Percentiles rank a stretch among this genome's conserved stretches.
Evolutionary conservation across 2,888 invertebrate genomes (phyloP).

Genomic region (Asteroscopus sphinx): DNA sequence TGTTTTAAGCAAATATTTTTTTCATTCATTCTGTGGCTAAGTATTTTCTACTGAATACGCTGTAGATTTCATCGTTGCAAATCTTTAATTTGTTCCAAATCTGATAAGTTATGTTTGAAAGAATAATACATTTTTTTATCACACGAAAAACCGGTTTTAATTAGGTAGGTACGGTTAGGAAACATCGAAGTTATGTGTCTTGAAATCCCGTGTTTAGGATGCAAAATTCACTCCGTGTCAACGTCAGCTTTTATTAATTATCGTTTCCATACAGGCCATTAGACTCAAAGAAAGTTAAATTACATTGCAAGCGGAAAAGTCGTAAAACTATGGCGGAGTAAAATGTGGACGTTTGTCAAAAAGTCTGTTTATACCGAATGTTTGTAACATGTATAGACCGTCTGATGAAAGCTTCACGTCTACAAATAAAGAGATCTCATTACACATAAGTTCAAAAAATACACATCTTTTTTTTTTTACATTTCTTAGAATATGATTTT

Average conservation of each 20-base stretch:
- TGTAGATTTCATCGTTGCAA: too few relatives aligned
- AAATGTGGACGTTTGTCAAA: conserved; percentile 45
- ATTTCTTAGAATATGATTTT: background rate
- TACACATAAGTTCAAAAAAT: conserved; percentile 45
- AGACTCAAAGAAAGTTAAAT: conserved; percentile 46
- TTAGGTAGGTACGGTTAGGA: too few relatives aligned
- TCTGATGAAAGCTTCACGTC: conserved; percentile 46
- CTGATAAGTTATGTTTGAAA: too few relatives aligned
- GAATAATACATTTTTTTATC: too few relatives aligned
- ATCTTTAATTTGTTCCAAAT: too few relatives aligned
- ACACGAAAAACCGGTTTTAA: too few relatives aligned
- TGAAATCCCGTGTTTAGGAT: conserved; percentile 16
- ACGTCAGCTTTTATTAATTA: conserved; percentile 17
- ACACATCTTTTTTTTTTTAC: background rate
- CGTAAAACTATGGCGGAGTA: conserved; percentile 16
- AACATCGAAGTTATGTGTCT: too few relatives aligned
- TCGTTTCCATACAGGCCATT: conserved; percentile 38
- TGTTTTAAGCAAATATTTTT: too few relatives aligned
- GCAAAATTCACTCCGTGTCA: conserved; percentile 29
- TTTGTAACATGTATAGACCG: conserved; percentile 40
- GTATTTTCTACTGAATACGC: too few relatives aligned
- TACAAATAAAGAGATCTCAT: conserved; percentile 46
- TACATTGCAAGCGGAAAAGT: conserved; percentile 24
- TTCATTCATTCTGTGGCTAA: too few relatives aligned
- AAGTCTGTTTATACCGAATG: conserved; percentile 40